Percentiles rank a stretch among this genome's conserved stretches.
These are phyloP conservation scores for Crambe crambe DNA, from an alignment of 37 sponge, comb jelly and placozoan species.

Conservation along the genomic window DNA sequence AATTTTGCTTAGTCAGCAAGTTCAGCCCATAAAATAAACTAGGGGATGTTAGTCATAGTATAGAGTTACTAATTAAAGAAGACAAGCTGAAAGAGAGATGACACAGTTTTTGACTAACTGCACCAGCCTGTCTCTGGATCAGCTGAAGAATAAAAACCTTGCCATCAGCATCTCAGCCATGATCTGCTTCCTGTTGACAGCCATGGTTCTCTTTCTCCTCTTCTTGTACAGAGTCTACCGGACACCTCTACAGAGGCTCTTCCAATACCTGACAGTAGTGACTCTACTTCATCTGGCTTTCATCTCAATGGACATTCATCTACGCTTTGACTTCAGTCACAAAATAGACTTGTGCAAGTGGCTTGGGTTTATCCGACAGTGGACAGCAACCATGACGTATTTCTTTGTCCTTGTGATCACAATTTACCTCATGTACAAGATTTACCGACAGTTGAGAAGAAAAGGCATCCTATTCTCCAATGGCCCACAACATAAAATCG, in stretches of 20 bases:
- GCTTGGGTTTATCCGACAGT: conserved; percentile 1
- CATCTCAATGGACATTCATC: not conserved
- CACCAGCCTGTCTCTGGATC: not conserved
- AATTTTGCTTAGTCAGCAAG: too few relatives aligned
- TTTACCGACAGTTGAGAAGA: not conserved
- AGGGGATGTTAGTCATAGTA: too few relatives aligned
- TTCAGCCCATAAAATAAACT: too few relatives aligned
- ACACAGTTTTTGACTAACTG: too few relatives aligned
- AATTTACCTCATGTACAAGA: not conserved
- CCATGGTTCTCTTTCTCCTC: not conserved
- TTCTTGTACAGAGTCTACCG: conserved; percentile 12
- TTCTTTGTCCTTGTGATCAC: not conserved
- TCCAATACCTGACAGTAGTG: not conserved
- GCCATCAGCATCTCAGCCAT: not conserved
- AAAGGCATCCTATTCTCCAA: too few relatives aligned
- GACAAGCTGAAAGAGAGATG: too few relatives aligned
- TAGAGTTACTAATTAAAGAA: too few relatives aligned
- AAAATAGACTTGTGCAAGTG: not conserved
- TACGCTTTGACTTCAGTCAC: not conserved
- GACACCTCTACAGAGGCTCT: conserved; percentile 14
- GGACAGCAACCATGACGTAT: not conserved
- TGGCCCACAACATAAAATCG: too few relatives aligned
- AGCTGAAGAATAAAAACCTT: not conserved
- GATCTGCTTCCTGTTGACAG: too few relatives aligned
- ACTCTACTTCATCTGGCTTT: not conserved